Conservation (phyloP, 2,888 invertebrate genomes). For the Cryptus armator region DNA sequence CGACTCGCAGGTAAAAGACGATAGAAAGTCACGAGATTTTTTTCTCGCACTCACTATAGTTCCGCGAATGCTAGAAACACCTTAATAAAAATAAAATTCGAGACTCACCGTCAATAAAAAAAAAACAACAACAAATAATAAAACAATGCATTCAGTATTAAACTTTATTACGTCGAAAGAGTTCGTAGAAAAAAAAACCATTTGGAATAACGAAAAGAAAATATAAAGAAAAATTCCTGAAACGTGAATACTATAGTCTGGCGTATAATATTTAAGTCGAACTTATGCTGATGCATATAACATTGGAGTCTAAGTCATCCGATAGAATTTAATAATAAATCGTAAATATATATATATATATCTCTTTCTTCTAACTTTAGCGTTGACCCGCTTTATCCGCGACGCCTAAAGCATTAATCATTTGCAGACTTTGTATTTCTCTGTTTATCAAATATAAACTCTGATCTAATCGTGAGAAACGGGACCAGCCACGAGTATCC, state of each 20-base stretch:
- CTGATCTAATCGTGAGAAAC: neutral
- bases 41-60: too few relatives aligned
- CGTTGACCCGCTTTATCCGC: conserved; percentile 4
- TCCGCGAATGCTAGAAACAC: too few relatives aligned
- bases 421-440: conserved; percentile 1
- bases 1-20: too few relatives aligned
- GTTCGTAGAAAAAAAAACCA: conserved; percentile 37
- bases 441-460: conserved; percentile 16
- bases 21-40: too few relatives aligned
- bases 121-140: neutral
- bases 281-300: conserved; percentile 25
- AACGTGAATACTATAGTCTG: conserved; percentile 3
- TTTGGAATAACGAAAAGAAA: neutral
- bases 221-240: conserved; percentile 37
- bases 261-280: conserved; percentile 41
- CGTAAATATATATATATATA: conserved; percentile 18
- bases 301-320: conserved; percentile 46
- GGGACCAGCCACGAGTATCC: conserved; percentile 37
- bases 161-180: conserved; percentile 58
- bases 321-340: conserved; percentile 45
- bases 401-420: neutral
- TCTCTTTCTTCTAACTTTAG: conserved; percentile 1
- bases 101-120: too few relatives aligned
- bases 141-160: neutral
- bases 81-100: too few relatives aligned